Percentiles rank a stretch among this genome's conserved stretches.
phyloP scores from a whole-genome alignment of 1,140 invertebrate species.

The Ylistrum balloti region DNA sequence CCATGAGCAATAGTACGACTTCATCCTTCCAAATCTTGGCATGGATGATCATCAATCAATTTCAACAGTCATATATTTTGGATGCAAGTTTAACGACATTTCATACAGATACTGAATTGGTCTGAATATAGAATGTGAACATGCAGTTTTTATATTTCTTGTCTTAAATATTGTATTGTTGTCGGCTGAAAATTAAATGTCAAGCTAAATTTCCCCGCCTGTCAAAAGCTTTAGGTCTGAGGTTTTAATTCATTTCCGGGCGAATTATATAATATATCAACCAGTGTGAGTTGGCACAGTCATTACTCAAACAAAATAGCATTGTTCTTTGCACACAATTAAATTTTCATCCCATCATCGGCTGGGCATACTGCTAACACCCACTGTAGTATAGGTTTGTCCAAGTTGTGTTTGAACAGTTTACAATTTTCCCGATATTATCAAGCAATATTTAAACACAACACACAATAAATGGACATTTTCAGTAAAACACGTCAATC shows the following conservation, averaged over 20 bases:
- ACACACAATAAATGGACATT: not conserved
- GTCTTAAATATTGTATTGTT: no score
- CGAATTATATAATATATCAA: not conserved
- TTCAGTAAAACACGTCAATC: not conserved
- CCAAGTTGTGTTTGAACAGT: no score
- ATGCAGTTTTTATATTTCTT: not conserved
- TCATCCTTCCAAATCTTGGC: not conserved
- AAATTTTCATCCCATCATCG: not conserved
- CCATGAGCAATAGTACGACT: not conserved
- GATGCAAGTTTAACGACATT: no score
- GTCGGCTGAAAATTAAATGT: not conserved
- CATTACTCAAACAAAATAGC: not conserved
- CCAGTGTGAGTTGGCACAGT: not conserved
- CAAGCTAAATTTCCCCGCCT: not conserved
- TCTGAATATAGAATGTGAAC: not conserved
- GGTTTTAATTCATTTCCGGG: not conserved
- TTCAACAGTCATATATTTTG: not conserved
- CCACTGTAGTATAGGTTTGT: no score
- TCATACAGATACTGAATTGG: not conserved
- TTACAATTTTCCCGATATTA: no score
- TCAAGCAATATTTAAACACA: not conserved
- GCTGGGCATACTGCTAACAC: not conserved
- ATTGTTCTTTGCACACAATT: not conserved
- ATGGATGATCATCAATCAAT: not conserved
- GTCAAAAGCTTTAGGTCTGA: not conserved